These are phyloP conservation scores for Pelagia noctiluca DNA, from an alignment of 30 jellyfish, hydroid and myxozoan species.

Conservation along the genomic window DNA sequence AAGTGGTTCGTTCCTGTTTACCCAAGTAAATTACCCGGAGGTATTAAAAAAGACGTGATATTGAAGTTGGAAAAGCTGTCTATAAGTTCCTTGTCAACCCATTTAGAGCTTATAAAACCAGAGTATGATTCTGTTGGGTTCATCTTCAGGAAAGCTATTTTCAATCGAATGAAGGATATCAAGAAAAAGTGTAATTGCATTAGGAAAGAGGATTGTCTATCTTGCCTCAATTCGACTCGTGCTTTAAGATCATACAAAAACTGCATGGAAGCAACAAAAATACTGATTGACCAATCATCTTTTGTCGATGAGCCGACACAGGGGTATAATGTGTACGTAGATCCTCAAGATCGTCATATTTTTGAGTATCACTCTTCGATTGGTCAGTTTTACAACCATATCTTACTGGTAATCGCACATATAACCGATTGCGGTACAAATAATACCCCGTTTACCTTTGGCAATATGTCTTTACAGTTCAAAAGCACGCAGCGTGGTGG, in stretches of 20 bases:
- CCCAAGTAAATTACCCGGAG: conserved; percentile 37
- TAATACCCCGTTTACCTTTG: conserved; percentile 10
- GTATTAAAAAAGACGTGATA: conserved; percentile 7
- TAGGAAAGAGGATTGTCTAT: background rate
- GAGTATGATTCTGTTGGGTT: background rate
- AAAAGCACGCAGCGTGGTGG: background rate
- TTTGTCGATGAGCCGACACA: background rate
- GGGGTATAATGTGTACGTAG: conserved; percentile 14
- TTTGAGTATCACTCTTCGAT: conserved; percentile 40
- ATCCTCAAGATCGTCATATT: conserved; percentile 33
- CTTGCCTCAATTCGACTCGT: background rate
- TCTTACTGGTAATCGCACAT: conserved; percentile 26
- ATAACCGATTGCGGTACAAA: conserved; percentile 51
- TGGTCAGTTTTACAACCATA: conserved; percentile 26
- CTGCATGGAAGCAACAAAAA: background rate
- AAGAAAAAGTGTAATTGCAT: background rate
- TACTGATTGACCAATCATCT: background rate
- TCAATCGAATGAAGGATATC: background rate
- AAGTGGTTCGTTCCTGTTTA: conserved; percentile 20
- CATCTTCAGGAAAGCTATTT: conserved; percentile 23
- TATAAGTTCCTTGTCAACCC: background rate
- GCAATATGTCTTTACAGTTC: background rate
- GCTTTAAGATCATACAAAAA: background rate
- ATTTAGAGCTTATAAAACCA: conserved; percentile 28
- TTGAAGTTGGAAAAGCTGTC: conserved; percentile 46